These are phyloP conservation scores for Thecophora atra DNA, from an alignment of 2,888 invertebrate genomes.

Conservation along the genomic window DNA sequence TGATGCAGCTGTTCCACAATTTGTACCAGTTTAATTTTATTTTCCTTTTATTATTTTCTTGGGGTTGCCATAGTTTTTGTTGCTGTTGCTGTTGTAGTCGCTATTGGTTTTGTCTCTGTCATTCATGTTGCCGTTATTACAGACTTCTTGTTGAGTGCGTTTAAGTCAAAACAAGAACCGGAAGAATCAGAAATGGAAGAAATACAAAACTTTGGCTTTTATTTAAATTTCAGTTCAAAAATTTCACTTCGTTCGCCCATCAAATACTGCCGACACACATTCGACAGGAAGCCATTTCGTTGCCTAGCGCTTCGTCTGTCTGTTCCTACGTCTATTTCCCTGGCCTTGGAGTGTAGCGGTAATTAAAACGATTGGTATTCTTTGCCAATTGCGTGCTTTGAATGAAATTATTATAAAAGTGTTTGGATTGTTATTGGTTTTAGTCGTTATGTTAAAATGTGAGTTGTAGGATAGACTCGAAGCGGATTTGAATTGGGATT, in stretches of 20 bases:
- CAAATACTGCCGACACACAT: not conserved
- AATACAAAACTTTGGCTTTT: constrained; percentile 19
- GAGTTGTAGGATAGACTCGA: too few species aligned
- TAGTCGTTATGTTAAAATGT: too few species aligned
- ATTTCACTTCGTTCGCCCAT: not conserved
- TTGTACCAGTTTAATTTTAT: not conserved
- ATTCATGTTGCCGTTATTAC: not conserved
- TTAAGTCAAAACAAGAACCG: not conserved
- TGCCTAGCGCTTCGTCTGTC: too few species aligned
- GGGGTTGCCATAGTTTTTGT: not conserved
- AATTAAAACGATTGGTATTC: not conserved
- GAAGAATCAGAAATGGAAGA: constrained; percentile 3
- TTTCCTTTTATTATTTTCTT: not conserved
- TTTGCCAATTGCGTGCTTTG: not conserved
- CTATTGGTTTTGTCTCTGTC: not conserved
- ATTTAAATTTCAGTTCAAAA: constrained; percentile 31
- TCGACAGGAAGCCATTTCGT: not conserved
- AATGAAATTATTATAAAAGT: not conserved
- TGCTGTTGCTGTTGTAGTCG: not conserved
- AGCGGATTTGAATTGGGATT: too few species aligned
- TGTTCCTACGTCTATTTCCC: too few species aligned
- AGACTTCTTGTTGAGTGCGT: not conserved
- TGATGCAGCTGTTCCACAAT: not conserved
- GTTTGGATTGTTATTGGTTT: not conserved
- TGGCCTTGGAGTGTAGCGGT: too few species aligned